phyloP scores from a whole-genome alignment of 2,888 invertebrate genomes.

The Lagria hirta region DNA sequence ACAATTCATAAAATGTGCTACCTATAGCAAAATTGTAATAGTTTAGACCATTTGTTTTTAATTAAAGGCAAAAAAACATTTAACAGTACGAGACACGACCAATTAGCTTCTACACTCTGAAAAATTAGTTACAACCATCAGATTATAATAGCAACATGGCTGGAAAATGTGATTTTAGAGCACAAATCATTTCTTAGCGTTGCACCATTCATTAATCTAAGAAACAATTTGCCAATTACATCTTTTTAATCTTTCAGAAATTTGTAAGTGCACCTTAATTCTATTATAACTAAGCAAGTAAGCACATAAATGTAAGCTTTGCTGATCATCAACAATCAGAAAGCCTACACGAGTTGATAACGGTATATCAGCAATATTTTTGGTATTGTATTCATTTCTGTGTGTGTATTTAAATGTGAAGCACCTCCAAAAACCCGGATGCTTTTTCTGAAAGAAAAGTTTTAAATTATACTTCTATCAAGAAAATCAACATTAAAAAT shows the following conservation, averaged over 20 bases:
- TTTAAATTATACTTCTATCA: conserved; percentile 1
- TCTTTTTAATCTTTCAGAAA: conserved; percentile 31
- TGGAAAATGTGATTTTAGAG: conserved; percentile 16
- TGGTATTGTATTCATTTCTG: conserved; percentile 42
- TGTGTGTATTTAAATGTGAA: conserved; percentile 11
- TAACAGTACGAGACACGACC: too few species aligned
- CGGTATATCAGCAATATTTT: conserved; percentile 51
- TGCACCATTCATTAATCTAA: conserved; percentile 21
- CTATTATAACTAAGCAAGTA: conserved; percentile 49
- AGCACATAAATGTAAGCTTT: conserved; percentile 39
- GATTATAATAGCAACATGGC: conserved; percentile 23
- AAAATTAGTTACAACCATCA: conserved; percentile 18
- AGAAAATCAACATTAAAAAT: background rate
- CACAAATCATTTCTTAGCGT: conserved; percentile 27
- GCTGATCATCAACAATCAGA: conserved; percentile 5
- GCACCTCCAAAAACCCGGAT: conserved; percentile 10
- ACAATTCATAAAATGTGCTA: conserved; percentile 36
- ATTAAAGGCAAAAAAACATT: too few species aligned
- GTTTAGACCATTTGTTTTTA: too few species aligned
- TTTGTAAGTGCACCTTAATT: conserved; percentile 49
- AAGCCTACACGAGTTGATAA: conserved; percentile 29
- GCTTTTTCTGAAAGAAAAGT: conserved; percentile 28
- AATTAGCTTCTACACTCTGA: too few species aligned
- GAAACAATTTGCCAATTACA: conserved; percentile 27
- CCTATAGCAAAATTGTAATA: too few species aligned